These are phyloP conservation scores for Galemys pyrenaicus DNA, from an alignment of 2,113 vertebrate species.

Conservation along the genomic window DNA sequence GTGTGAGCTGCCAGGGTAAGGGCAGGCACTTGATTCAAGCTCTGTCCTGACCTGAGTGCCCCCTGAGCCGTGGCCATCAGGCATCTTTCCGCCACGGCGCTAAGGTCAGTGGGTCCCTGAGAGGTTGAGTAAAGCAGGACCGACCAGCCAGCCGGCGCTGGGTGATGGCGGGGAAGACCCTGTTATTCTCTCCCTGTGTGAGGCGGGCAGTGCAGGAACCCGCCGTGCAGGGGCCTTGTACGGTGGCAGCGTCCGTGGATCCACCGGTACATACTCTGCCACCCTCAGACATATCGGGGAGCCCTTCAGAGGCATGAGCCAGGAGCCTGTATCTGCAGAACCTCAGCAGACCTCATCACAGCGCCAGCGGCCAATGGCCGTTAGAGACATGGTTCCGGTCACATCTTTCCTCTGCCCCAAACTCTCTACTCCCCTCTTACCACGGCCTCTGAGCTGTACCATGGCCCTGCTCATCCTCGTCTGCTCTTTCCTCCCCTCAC, in stretches of 20 bases:
- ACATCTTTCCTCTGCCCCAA: background rate
- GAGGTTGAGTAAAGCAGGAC: background rate
- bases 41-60: background rate
- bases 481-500: background rate
- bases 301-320: fast-evolving
- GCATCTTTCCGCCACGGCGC: no score
- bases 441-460: fast-evolving
- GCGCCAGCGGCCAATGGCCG: background rate
- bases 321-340: background rate
- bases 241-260: background rate
- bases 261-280: background rate
- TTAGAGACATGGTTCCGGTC: fast-evolving
- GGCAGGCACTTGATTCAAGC: background rate
- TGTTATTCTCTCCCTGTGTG: background rate
- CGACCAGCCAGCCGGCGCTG: fast-evolving
- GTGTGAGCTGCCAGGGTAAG: fast-evolving
- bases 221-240: background rate
- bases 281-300: background rate
- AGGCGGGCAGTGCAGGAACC: background rate
- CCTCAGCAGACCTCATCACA: background rate
- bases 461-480: background rate
- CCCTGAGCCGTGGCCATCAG: background rate
- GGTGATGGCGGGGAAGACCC: no score
- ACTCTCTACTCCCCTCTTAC: background rate
- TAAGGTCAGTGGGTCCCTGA: background rate